Conservation (phyloP, 2,888 invertebrate genomes). For the Cryptocheilus praepositus region DNA sequence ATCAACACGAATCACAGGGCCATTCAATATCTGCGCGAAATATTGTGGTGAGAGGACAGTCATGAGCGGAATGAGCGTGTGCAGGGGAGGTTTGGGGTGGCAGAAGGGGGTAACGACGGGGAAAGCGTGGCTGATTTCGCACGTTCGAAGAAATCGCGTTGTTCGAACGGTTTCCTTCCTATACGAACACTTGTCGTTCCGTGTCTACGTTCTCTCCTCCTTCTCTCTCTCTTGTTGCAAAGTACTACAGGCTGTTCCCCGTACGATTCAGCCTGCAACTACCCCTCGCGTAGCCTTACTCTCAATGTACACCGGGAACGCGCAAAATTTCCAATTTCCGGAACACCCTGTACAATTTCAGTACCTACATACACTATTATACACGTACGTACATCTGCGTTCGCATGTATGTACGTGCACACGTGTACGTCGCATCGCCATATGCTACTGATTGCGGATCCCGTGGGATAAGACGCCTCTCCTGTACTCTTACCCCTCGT, state of each 20-base stretch:
- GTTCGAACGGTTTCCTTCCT: constrained; percentile 39
- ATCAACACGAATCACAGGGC: constrained; percentile 59
- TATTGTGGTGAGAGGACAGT: constrained; percentile 45
- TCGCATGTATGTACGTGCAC: not conserved
- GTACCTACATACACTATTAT: no score
- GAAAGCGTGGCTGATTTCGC: constrained; percentile 14
- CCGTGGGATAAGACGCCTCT: constrained; percentile 15
- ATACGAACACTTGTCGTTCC: not conserved
- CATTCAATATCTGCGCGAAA: constrained; percentile 61
- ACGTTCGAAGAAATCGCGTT: constrained; percentile 46
- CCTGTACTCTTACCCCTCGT: constrained; percentile 3
- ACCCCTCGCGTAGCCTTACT: not conserved
- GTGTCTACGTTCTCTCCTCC: constrained; percentile 10
- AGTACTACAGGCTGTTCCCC: not conserved
- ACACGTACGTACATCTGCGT: not conserved
- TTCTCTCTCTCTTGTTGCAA: not conserved
- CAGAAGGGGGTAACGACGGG: not conserved
- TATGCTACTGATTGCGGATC: constrained; percentile 42
- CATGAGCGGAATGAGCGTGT: constrained; percentile 24
- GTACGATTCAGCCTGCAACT: not conserved
- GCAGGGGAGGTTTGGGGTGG: not conserved
- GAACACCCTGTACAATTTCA: constrained; percentile 5
- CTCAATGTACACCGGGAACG: no score
- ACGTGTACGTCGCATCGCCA: constrained; percentile 17
- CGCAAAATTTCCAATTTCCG: not conserved